phyloP scores from a whole-genome alignment of 2,113 vertebrate genomes.

The Irena cyanogastra region DNA sequence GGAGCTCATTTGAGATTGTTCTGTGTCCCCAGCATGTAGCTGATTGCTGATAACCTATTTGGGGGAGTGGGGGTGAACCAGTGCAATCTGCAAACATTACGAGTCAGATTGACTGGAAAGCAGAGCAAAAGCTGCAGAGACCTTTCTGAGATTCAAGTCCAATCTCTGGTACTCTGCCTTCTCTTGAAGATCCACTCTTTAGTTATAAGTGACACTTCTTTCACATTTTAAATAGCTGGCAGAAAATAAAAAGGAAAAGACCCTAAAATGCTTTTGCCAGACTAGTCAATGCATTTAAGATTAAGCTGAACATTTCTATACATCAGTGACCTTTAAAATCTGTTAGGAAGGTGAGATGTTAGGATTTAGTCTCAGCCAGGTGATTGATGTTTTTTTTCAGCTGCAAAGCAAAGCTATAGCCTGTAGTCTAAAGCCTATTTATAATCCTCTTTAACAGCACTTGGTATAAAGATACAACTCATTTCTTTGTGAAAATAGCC shows the following conservation, averaged over 20 bases:
- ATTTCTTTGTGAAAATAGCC: constrained; percentile 53
- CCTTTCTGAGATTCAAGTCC: not conserved
- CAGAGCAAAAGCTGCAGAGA: constrained; percentile 27
- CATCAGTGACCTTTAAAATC: constrained; percentile 63
- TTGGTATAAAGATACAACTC: constrained; percentile 58
- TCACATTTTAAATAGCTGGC: constrained; percentile 52
- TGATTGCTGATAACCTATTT: constrained; percentile 70
- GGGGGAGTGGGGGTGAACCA: constrained; percentile 23
- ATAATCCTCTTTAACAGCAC: constrained; percentile 54
- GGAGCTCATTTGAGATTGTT: constrained; percentile 54
- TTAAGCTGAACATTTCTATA: constrained; percentile 58
- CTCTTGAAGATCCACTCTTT: constrained; percentile 28
- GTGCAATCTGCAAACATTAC: constrained; percentile 66
- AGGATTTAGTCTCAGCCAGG: constrained; percentile 58
- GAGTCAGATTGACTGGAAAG: constrained; percentile 63
- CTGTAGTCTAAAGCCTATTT: constrained; percentile 57
- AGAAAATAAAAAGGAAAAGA: constrained; percentile 35
- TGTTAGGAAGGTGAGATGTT: constrained; percentile 59
- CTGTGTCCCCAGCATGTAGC: constrained; percentile 57
- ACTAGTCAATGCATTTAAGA: constrained; percentile 57
- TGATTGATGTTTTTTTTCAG: constrained; percentile 56
- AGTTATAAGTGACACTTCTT: constrained; percentile 37
- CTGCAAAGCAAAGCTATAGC: constrained; percentile 54
- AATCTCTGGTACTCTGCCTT: constrained; percentile 1
- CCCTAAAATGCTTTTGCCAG: constrained; percentile 29